Evolutionary conservation across 1,140 invertebrate species (phyloP).

Genomic region (Scaptomyza hsui): DNA sequence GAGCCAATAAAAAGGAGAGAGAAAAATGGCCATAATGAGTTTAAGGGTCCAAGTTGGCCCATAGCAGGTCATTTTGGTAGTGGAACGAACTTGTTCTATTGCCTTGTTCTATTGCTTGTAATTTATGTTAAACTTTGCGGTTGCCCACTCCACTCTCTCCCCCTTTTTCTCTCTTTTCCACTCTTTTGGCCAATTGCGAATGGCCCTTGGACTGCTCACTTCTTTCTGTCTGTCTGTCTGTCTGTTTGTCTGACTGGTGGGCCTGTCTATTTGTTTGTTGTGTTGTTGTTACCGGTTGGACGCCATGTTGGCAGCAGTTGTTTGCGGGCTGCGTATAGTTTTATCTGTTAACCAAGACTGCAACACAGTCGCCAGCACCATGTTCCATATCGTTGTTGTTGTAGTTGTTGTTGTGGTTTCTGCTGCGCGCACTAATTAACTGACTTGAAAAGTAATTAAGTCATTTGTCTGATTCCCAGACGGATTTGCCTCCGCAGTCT

Average conservation of each 20-base stretch:
- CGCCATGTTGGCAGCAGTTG: conserved; percentile 18
- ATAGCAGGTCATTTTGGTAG: conserved; percentile 20
- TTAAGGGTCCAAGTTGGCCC: conserved; percentile 17
- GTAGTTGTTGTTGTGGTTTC: conserved; percentile 18
- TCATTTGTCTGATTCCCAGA: conserved; percentile 77
- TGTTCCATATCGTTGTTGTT: conserved; percentile 31
- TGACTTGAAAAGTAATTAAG: conserved; percentile 81
- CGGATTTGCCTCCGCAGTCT: conserved; percentile 37
- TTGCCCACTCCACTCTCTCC: conserved; percentile 6
- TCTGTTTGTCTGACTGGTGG: conserved; percentile 19
- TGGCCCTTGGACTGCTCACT: conserved; percentile 3
- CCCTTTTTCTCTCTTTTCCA: no score
- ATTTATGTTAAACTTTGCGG: conserved; percentile 72
- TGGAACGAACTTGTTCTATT: conserved; percentile 17
- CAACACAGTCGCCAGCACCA: conserved; percentile 38
- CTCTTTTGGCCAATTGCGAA: conserved; percentile 5
- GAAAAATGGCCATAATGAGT: conserved; percentile 5
- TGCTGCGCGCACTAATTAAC: conserved; percentile 74
- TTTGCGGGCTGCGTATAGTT: conserved; percentile 34
- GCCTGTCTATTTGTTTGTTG: background rate
- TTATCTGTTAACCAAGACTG: conserved; percentile 37
- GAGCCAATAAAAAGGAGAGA: conserved; percentile 1
- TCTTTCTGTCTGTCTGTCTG: conserved; percentile 26
- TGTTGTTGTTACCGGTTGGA: conserved; percentile 13
- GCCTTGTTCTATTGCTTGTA: conserved; percentile 51